Evolutionary conservation across 2,888 invertebrate species (phyloP).

Genomic region (Aspidiotus rigidus): DNA sequence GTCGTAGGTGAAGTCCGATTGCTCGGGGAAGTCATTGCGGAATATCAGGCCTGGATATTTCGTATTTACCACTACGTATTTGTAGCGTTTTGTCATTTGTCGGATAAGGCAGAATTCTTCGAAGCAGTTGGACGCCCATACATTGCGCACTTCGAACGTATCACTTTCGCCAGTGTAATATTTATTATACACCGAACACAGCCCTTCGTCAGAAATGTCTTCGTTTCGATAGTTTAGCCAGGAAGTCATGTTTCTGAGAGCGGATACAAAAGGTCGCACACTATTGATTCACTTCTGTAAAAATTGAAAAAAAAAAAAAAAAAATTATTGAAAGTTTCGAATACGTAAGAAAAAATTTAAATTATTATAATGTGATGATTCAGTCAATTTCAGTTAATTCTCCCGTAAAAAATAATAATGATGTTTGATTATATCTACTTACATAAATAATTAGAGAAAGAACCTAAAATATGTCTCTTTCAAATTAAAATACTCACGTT

Average conservation of each 20-base stretch:
- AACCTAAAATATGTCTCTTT: too few species aligned
- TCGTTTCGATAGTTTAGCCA: slow-evolving; percentile 27
- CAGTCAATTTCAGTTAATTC: too few species aligned
- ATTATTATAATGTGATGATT: too few species aligned
- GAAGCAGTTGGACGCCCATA: slow-evolving; percentile 28
- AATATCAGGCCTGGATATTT: slow-evolving; percentile 99
- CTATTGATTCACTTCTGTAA: too few species aligned
- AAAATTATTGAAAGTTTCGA: too few species aligned
- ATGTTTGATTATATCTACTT: too few species aligned
- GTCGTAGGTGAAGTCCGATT: slow-evolving; percentile 89
- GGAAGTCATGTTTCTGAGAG: slow-evolving; percentile 1
- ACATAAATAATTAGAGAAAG: too few species aligned
- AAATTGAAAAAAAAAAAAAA: too few species aligned
- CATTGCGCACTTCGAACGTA: slow-evolving; percentile 18
- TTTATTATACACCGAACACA: slow-evolving; percentile 23
- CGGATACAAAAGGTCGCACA: too few species aligned
- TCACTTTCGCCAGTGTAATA: slow-evolving; percentile 19
- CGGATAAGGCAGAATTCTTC: slow-evolving; percentile 84
- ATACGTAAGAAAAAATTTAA: too few species aligned
- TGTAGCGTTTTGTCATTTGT: slow-evolving; percentile 55
- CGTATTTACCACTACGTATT: slow-evolving; percentile 73
- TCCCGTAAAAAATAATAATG: too few species aligned
- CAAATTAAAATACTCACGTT: too few species aligned
- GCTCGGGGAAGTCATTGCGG: slow-evolving; percentile 84
- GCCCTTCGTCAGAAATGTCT: slow-evolving; percentile 13